phyloP scores from a whole-genome alignment of 2,797 vertebrate genomes.

The Megaceryle alcyon region DNA sequence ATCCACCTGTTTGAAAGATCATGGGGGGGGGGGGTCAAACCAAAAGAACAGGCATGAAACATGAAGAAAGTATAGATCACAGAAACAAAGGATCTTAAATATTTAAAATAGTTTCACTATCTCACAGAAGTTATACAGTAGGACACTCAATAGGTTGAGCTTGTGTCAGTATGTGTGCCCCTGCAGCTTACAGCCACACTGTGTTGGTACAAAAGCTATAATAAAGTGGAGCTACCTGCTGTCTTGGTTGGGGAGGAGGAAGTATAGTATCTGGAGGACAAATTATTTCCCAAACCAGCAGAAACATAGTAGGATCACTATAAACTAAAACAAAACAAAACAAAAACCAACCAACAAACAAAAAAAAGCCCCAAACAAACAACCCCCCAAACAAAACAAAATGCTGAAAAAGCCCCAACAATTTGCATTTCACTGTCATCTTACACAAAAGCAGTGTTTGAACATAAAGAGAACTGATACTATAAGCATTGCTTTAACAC shows the following conservation, averaged over 20 bases:
- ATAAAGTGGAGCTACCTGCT: neutral
- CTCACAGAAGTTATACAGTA: neutral
- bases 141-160: neutral
- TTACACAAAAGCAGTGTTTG: neutral
- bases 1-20: neutral
- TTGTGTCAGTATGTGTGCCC: neutral
- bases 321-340: too few relatives aligned
- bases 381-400: too few relatives aligned
- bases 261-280: too few relatives aligned
- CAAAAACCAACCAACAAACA: too few relatives aligned
- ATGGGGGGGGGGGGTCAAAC: rapidly evolving
- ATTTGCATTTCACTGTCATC: neutral
- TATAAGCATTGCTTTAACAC: neutral
- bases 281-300: too few relatives aligned
- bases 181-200: neutral
- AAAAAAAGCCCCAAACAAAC: too few relatives aligned
- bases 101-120: neutral
- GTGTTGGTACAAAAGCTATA: neutral
- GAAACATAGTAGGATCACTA: too few relatives aligned
- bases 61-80: neutral
- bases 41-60: neutral
- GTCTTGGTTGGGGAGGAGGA: neutral
- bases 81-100: too few relatives aligned
- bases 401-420: neutral
- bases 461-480: neutral